A percentile compares a stretch with the other conserved stretches of the same genome.
These are phyloP conservation scores for Coracopsis vasa DNA, from an alignment of 2,113 vertebrate species.

Conservation along the genomic window DNA sequence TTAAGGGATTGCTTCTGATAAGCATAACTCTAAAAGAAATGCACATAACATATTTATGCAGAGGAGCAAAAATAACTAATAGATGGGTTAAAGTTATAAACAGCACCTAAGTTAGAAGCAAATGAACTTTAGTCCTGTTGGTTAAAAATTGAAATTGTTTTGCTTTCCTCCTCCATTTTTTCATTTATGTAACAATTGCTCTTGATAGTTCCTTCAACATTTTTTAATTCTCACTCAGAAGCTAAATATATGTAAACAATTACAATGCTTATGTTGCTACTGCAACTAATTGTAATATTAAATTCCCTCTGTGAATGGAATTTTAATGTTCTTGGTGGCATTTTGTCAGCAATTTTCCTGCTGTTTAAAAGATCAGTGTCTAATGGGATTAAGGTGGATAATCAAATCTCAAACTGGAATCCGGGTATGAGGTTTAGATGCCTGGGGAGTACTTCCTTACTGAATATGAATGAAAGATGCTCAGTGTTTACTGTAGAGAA, in stretches of 20 bases:
- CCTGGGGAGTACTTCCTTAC: conserved; percentile 36
- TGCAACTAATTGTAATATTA: conserved; percentile 64
- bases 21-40: neutral
- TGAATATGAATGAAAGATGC: conserved; percentile 66
- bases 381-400: conserved; percentile 78
- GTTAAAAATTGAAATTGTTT: neutral
- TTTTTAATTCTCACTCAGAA: conserved; percentile 27
- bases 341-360: conserved; percentile 76
- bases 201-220: conserved; percentile 25
- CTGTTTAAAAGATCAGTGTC: conserved; percentile 72
- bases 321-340: conserved; percentile 55
- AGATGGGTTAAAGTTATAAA: neutral
- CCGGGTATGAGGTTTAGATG: conserved; percentile 38
- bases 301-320: conserved; percentile 40
- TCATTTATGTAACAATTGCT: neutral
- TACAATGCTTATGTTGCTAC: conserved; percentile 47
- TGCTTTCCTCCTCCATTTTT: neutral
- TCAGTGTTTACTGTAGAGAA: neutral
- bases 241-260: conserved; percentile 58
- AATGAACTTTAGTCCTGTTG: neutral
- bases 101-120: neutral
- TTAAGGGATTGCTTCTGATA: neutral
- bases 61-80: neutral
- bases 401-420: conserved; percentile 75
- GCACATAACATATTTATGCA: neutral